Conservation (phyloP, 2,113 vertebrate genomes). For the Chaenocephalus aceratus region DNA sequence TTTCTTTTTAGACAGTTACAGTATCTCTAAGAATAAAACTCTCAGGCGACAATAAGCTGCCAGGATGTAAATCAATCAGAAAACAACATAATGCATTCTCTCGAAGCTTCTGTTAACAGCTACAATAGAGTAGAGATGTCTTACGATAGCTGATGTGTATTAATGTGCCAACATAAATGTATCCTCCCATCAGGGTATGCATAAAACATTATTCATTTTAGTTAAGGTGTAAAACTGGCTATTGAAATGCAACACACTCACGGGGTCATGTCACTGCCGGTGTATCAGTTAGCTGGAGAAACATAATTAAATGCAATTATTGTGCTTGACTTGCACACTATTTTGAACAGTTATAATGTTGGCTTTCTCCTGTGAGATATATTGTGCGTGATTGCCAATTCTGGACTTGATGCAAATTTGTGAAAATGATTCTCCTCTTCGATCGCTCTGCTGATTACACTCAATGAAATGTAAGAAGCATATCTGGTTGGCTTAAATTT, state of each 20-base stretch:
- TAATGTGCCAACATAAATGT: neutral
- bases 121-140: neutral
- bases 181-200: neutral
- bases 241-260: conserved; percentile 9
- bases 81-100: neutral
- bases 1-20: neutral
- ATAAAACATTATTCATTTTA: neutral
- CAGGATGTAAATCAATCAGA: conserved; percentile 11
- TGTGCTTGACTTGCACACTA: neutral
- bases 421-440: neutral
- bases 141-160: neutral
- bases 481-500: conserved; percentile 5
- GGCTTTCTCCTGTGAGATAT: neutral
- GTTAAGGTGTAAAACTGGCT: neutral
- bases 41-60: neutral
- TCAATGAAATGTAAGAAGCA: neutral
- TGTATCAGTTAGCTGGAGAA: neutral
- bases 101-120: neutral
- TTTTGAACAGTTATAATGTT: neutral
- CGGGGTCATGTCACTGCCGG: neutral
- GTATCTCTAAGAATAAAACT: neutral
- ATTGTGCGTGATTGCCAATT: neutral
- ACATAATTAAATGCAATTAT: neutral
- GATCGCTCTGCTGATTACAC: neutral
- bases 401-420: neutral